Base-by-base conservation (phyloP, 2,797 vertebrate species). In the Bufotes viridis region DNA sequence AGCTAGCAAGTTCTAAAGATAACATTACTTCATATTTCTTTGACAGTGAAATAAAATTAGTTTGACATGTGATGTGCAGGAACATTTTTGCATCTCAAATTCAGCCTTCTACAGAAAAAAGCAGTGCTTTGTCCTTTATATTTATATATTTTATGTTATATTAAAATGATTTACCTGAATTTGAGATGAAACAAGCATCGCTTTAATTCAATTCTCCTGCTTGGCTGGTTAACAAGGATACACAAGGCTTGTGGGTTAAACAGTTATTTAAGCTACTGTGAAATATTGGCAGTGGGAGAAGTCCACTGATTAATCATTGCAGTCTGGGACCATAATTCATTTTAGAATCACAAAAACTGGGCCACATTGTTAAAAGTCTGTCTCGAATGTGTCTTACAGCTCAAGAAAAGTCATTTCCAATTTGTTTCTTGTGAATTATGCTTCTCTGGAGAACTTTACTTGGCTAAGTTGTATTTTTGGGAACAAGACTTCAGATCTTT, bases 371-470 rank as follows among this genome's bases (percentile, higher is more conserved):
- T 89, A 63, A 61, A 81, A 81, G 83, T 49, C 57, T 72, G 58
- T 78, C 60, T 79, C 53, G n/a, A 86, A 89, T 79, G 63, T 53
- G 63, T 89, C 84, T 89, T 65, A 75, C 34, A 82, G 88, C 85
- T 89, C 74, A 83, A 67, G 63, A 55, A 78, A 87, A 86, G 88
- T 89, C 88, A 87, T 86, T 85, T 89, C 55, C 88, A 89, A 89
- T 89, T 89, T 89, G 85, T 79, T 87, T 76, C 82, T 24, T 42
- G 22, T 89, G 80, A 89, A 61, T 79, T 83, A 87, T 89, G 72
- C 29, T 89, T 26, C 88, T 89, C 88, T 78, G 55, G 88, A 87
- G 88, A 67, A 78, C 84, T 72, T 87, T 63, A 61, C 53, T 83
- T 87, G 88, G 79, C 88, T 63, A 76, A 79, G 49, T 83, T 81